Percentiles rank a stretch among this genome's conserved stretches.
These are phyloP conservation scores for Andrena camellia DNA, from an alignment of 2,888 invertebrate species.

Conservation along the genomic window DNA sequence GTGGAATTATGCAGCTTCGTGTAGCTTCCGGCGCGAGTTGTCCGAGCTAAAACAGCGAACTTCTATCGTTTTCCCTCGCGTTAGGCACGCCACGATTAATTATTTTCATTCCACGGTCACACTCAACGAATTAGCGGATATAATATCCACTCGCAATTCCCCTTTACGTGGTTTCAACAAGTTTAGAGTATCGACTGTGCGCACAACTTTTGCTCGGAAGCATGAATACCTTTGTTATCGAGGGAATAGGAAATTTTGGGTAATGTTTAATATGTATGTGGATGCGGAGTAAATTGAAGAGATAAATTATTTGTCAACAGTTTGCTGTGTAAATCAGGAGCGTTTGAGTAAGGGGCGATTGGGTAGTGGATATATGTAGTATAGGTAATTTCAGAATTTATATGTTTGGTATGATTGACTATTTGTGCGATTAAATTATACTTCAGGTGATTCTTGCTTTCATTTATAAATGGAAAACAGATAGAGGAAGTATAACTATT, in stretches of 20 bases:
- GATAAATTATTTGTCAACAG: too few relatives aligned
- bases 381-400: too few relatives aligned
- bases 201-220: background rate
- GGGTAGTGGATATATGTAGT: too few relatives aligned
- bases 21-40: constrained; percentile 50
- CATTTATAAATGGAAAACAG: too few relatives aligned
- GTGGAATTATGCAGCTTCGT: constrained; percentile 62
- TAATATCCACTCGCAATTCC: background rate
- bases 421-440: too few relatives aligned
- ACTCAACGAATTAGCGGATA: background rate
- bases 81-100: constrained; percentile 36
- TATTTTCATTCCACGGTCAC: constrained; percentile 1
- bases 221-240: background rate
- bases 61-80: constrained; percentile 2
- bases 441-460: too few relatives aligned
- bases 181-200: background rate
- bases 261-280: too few relatives aligned
- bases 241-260: background rate
- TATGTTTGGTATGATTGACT: too few relatives aligned
- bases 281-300: too few relatives aligned
- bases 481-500: too few relatives aligned
- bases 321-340: too few relatives aligned
- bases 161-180: background rate
- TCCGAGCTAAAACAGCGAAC: constrained; percentile 36
- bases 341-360: too few relatives aligned